phyloP scores from a whole-genome alignment of 2,797 vertebrate genomes.

The Nothura maculosa region DNA sequence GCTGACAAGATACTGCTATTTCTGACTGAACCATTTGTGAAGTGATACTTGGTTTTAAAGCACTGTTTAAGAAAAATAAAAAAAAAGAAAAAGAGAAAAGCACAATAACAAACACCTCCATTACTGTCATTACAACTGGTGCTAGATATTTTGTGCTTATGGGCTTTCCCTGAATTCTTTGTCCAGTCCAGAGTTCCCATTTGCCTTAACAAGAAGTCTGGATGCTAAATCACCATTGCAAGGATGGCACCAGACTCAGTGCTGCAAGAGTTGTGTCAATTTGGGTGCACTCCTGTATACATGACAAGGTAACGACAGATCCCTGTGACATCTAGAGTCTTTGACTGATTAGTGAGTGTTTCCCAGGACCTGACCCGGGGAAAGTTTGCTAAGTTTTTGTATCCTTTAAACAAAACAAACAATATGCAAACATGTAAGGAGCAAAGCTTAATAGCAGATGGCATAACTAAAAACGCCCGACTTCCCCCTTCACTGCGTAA shows the following conservation, averaged over 20 bases:
- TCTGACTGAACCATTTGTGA: neutral
- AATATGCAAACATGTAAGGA: neutral
- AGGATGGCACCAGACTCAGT: rapidly evolving
- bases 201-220: neutral
- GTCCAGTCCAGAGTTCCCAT: neutral
- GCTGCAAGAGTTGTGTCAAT: neutral
- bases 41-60: neutral
- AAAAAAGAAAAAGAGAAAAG: neutral
- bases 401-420: neutral
- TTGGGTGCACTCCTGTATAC: neutral
- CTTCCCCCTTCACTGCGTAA: neutral
- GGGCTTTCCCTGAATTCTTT: neutral
- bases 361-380: neutral
- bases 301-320: neutral
- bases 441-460: neutral
- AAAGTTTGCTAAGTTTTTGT: neutral
- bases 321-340: neutral
- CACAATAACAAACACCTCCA: neutral
- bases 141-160: neutral
- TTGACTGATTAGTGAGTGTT: neutral
- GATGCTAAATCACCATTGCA: neutral
- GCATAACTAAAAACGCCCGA: neutral
- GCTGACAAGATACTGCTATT: neutral
- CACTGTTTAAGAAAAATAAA: neutral
- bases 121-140: neutral